Evolutionary conservation across 2,113 vertebrate species (phyloP), one percentile per base, ranked within the genome.

Genomic region (Phaetusa simplex): DNA sequence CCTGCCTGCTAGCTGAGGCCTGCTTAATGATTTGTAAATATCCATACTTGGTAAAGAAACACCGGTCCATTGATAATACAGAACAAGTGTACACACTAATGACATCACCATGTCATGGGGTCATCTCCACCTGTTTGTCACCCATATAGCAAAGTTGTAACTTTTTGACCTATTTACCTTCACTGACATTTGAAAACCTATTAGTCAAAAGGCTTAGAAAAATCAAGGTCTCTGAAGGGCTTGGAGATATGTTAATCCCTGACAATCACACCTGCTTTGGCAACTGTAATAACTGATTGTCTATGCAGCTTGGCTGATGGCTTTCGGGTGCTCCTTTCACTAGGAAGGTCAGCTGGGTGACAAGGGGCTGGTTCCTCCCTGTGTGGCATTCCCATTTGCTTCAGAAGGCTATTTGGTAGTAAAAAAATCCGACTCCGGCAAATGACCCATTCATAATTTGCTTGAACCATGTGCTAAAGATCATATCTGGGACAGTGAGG

Each of bases 221-320:
- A 97, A 97, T 97, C 87, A 97, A 97, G 96, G 97, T 94, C 96
- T 98, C 96, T 97, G 97, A 97, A 97, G 96, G 96, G 98, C 98
- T 95, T 94, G 97, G 95, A 97, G 97, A 98, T 98, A 98, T 98
- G 98, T 98, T 98, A 98, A 98, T 98, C 98, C 98, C 97, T 97
- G 95, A 97, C 97, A 98, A 98, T 98, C 98, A 98, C 98, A 99
- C 98, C 98, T 99, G 98, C 98, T 98, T 98, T 98, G 98, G 98
- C 98, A 99, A 99, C 98, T 99, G 98, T 98, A 98, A 98, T 98
- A 98, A 99, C 98, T 98, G 98, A 99, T 98, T 98, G 98, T 98
- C 98, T 98, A 98, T 98, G 98, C 98, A 98, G 98, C 98, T 98
- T 98, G 97, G 96, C 91, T 96, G 96, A 91, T 95, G 97, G 95